Percentiles rank a stretch among this genome's conserved stretches.
Evolutionary conservation across 2,888 invertebrate species (phyloP).

Genomic region (Litoditis marina): DNA sequence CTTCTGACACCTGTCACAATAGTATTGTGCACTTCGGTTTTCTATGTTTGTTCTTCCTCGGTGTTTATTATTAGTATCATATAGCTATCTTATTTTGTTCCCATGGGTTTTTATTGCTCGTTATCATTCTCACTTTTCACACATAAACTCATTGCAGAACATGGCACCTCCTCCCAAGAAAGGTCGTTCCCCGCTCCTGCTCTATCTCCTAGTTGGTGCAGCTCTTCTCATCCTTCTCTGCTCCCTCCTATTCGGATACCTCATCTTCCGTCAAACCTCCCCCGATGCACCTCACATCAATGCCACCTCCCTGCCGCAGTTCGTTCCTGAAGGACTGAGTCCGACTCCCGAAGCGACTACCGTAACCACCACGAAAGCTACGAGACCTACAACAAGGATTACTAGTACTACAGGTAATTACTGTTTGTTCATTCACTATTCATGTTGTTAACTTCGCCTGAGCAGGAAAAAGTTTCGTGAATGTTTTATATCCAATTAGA

Average conservation of each 20-base stretch:
- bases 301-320: constrained; percentile 5
- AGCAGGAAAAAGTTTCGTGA: too few relatives aligned
- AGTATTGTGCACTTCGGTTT: too few relatives aligned
- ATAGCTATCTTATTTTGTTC: too few relatives aligned
- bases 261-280: constrained; percentile 7
- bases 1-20: too few relatives aligned
- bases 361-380: not conserved
- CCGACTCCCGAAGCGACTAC: not conserved
- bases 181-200: constrained; percentile 2
- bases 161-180: constrained; percentile 6
- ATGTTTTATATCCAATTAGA: too few relatives aligned
- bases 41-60: too few relatives aligned
- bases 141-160: too few relatives aligned
- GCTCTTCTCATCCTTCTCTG: constrained; percentile 8
- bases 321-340: not conserved
- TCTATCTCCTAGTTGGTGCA: constrained; percentile 7
- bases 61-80: too few relatives aligned
- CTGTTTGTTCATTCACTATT: too few relatives aligned
- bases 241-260: constrained; percentile 7
- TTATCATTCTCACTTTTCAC: too few relatives aligned
- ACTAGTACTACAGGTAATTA: not conserved
- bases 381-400: not conserved
- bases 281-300: not conserved
- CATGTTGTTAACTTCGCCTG: not conserved
- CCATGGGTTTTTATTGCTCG: too few relatives aligned